A percentile compares a stretch with the other conserved stretches of the same genome.
Evolutionary conservation across 2,888 invertebrate genomes (phyloP).

Genomic region (Caenorhabditis afra): DNA sequence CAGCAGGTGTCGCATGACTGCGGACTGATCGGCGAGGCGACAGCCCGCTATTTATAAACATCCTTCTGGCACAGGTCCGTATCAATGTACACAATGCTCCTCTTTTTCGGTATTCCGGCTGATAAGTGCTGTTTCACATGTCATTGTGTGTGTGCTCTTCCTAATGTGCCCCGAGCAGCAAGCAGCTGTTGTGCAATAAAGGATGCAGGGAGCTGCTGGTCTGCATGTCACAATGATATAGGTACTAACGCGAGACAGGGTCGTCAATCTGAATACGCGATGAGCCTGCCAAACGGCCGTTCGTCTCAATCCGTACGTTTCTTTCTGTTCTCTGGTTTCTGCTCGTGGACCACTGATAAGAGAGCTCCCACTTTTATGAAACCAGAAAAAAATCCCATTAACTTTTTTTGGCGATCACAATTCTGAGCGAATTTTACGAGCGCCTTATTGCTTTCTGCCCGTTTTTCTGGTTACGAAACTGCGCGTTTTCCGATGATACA

Average conservation of each 20-base stretch:
- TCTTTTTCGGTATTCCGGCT: slow-evolving; percentile 7
- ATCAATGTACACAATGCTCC: neutral
- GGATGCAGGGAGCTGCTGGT: slow-evolving; percentile 15
- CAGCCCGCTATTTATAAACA: neutral
- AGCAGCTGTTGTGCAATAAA: slow-evolving; percentile 47
- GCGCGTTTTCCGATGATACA: neutral
- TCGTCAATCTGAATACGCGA: slow-evolving; percentile 56
- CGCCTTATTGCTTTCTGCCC: neutral
- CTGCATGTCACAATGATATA: slow-evolving; percentile 21
- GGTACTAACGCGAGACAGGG: slow-evolving; percentile 12
- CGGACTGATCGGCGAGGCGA: neutral
- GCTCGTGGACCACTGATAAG: slow-evolving; percentile 23
- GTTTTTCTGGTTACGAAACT: slow-evolving; percentile 14
- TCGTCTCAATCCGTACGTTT: neutral
- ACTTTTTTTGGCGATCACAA: neutral
- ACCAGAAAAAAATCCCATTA: neutral
- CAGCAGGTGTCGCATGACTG: neutral
- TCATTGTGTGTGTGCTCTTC: neutral
- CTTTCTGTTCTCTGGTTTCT: slow-evolving; percentile 4
- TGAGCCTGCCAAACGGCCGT: slow-evolving; percentile 16
- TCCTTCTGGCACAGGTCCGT: slow-evolving; percentile 10
- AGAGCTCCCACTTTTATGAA: neutral
- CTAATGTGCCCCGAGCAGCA: neutral
- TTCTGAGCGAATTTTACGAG: too few species aligned
- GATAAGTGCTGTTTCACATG: slow-evolving; percentile 3